Evolutionary conservation across 2,888 invertebrate genomes (phyloP), one percentile per base, ranked within the genome.

Genomic region (Colletes collaris): DNA sequence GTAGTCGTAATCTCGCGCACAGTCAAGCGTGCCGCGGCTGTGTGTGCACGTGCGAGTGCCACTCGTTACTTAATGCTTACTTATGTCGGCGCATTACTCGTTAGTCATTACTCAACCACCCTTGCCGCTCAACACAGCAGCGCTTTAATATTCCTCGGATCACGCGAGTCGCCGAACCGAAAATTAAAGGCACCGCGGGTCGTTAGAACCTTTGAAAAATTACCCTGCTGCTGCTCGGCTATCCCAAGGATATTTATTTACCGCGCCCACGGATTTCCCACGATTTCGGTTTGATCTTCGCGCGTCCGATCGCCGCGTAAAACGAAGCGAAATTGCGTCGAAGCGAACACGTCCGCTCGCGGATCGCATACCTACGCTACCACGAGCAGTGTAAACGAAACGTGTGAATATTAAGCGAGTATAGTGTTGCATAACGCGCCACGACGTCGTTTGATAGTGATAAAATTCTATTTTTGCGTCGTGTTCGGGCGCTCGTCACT

Each of bases 1-100:
- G 79, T 82, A 62, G 69, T 84, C 79, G 83, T 76, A 83, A 86
- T 83, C 83, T 75, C 68, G 65, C 50, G 69, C 70, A 68, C 59
- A 63, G 62, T 8, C 8, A 60, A 81, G 53, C 69, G 70, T 73
- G 68, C 80, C 63, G 64, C 44, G 58, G 52, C 35, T 49, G 65
- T n/a, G 56, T 74, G 67, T 52, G 85, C 71, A 56, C 66, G 68
- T 76, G 82, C 69, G 76, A 85, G 83, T 82, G 84, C 65, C 86
- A 84, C 79, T 85, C 85, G 85, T 87, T 88, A 84, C 84, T 88
- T 88, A 87, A 86, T 85, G 84, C 85, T 82, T 87, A 87, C 86
- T 88, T 88, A 83, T 71, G 79, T 80, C 76, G 81, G 79, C 77
- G 80, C 84, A 82, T 84, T 82, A 86, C 88, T 85, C 80, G 78